Evolutionary conservation across 1,140 invertebrate genomes (phyloP), one percentile per base, ranked within the genome.

Genomic region (Drosophila pandora): DNA sequence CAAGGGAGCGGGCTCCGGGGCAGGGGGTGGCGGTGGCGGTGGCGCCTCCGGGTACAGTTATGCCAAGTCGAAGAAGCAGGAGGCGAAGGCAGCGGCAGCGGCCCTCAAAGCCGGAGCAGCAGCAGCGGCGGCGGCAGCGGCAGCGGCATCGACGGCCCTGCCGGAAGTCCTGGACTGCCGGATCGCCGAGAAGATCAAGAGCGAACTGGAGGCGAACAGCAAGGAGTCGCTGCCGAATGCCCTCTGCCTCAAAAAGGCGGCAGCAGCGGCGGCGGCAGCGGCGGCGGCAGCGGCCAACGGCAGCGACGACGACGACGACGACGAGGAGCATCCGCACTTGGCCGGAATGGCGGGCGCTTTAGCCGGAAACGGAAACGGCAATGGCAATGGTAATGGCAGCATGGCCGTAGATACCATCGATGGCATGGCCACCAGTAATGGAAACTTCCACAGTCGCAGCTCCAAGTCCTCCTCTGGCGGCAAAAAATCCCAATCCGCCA

Each of bases 171-270:
- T 92, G 0, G 91, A 92, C 47, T 92, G 91, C 28, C 82, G 91
- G 62, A 92, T 92, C 2, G 91, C 91, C 5, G 91, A 92, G 68
- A 92, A 92, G 65, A 92, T 92, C 61, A 91, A 92, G 49, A 92
- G 89, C 63, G 91, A 92, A n/a, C 53, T 92, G 62, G 91, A 92
- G 72, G 87, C 87, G 2, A 81, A 76, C n/a, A 76, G 78, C 72
- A 81, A 87, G 60, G 74, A 84, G 49, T 63, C 87, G 1, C 68
- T 88, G 23, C 75, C 79, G 1, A 88, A 52, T 70, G 90, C 90
- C 9, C 57, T 91, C 12, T 91, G 90, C 67, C 70, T 91, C 1
- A 91, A 91, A 6, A 91, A 91, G 52, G 82, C 69, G 6, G 81
- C 72, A 2, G 81, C 81, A 2, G 74, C 77, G 0, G 82, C 83